Conservation (phyloP, 2,113 vertebrate species). For the Lampris incognitus region DNA sequence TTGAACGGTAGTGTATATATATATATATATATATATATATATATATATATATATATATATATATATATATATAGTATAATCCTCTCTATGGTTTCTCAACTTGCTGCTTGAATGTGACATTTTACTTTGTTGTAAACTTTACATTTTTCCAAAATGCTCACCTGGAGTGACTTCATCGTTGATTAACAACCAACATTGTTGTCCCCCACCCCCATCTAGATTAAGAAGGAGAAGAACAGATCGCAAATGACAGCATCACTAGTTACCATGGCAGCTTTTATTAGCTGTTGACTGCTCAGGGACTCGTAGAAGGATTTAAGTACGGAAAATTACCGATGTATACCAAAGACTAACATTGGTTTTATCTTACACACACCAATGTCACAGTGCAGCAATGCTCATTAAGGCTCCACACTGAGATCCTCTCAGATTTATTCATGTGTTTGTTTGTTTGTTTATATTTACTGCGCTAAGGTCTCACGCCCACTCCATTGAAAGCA, state of each 20-base stretch:
- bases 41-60: no score
- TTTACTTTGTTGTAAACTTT: background rate
- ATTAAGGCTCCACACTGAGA: background rate
- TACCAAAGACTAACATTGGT: background rate
- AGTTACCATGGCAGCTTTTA: no score
- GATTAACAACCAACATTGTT: no score
- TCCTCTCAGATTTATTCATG: background rate
- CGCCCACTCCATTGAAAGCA: background rate
- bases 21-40: no score
- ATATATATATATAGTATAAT: constrained; percentile 29
- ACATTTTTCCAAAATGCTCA: background rate
- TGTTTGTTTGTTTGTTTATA: background rate
- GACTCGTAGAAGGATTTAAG: no score
- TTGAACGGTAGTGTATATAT: no score
- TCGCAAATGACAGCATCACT: background rate
- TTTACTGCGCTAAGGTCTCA: background rate
- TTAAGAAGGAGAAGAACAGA: background rate
- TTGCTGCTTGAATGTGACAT: background rate
- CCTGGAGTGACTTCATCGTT: no score
- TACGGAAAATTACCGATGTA: no score
- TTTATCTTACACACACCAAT: background rate
- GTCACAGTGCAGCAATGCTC: background rate
- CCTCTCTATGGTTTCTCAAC: constrained; percentile 13
- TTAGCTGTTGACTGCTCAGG: no score
- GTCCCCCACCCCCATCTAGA: no score